These are phyloP conservation scores for Murina feae DNA, from an alignment of 2,113 vertebrate species.

Conservation along the genomic window DNA sequence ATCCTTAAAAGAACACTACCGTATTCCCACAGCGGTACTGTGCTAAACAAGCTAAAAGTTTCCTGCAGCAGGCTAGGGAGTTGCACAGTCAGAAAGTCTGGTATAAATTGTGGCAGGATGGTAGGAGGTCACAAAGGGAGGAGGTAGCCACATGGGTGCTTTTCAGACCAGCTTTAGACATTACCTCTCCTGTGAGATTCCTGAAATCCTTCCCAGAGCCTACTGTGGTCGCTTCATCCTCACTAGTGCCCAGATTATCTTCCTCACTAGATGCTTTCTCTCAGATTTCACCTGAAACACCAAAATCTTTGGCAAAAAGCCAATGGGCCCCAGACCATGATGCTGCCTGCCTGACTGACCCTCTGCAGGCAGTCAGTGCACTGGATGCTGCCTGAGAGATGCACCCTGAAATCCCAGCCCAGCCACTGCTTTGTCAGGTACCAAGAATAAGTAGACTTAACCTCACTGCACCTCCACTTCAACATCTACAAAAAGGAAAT, in stretches of 20 bases:
- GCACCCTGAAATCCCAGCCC: background rate
- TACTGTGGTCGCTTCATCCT: background rate
- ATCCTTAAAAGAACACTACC: background rate
- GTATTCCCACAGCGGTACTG: background rate
- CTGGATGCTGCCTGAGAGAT: background rate
- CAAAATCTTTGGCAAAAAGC: background rate
- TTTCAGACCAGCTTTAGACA: background rate
- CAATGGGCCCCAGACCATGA: background rate
- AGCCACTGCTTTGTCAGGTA: background rate
- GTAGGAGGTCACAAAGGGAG: background rate
- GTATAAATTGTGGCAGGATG: background rate
- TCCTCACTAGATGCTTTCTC: background rate
- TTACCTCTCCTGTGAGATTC: background rate
- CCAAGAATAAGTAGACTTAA: background rate
- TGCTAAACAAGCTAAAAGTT: background rate
- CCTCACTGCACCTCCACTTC: background rate
- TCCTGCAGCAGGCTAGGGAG: background rate
- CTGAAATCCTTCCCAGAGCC: background rate
- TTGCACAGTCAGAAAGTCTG: background rate
- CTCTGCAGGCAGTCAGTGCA: background rate
- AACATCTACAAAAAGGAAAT: background rate
- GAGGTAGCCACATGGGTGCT: background rate
- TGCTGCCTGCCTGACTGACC: background rate
- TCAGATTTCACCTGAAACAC: background rate
- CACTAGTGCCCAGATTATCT: background rate